Conservation (phyloP, 64 coral and sea anemone genomes). For the Platygyra sinensis region DNA sequence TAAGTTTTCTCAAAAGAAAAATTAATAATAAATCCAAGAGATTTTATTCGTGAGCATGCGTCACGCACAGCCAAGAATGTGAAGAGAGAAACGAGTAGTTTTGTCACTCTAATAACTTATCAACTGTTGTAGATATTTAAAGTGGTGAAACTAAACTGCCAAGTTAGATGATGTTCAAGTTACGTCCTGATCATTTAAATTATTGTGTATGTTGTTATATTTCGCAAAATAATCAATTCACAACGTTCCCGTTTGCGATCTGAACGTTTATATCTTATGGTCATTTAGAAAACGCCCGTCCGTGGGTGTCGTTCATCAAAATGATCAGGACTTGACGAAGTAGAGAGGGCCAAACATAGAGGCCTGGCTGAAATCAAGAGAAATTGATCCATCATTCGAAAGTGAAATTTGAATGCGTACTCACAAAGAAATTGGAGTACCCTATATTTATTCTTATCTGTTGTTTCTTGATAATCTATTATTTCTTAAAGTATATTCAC, state of each 20-base stretch:
- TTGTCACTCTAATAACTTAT: conserved; percentile 36
- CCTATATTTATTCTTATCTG: conserved; percentile 49
- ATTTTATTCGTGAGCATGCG: conserved; percentile 56
- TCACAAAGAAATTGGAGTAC: conserved; percentile 50
- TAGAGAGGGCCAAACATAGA: conserved; percentile 18
- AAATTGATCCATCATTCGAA: conserved; percentile 42
- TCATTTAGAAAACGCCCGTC: background rate
- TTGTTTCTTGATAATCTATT: conserved; percentile 33
- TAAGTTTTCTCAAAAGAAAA: conserved; percentile 60
- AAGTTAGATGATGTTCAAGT: conserved; percentile 6
- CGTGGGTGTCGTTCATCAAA: background rate
- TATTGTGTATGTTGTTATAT: background rate
- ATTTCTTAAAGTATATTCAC: conserved; percentile 37
- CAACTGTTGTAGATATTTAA: conserved; percentile 40
- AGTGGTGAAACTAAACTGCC: conserved; percentile 26
- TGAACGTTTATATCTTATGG: background rate
- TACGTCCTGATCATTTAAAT: conserved; percentile 29
- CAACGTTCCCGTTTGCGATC: background rate
- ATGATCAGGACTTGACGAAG: conserved; percentile 31
- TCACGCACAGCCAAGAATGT: conserved; percentile 39
- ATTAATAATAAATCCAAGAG: conserved; percentile 31
- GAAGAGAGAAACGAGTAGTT: conserved; percentile 11
- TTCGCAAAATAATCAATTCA: background rate
- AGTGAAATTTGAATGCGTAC: conserved; percentile 54
- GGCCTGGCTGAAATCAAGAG: conserved; percentile 24